Base-by-base conservation (phyloP, 2,888 invertebrate genomes). In the Scaptomyza parva region DNA sequence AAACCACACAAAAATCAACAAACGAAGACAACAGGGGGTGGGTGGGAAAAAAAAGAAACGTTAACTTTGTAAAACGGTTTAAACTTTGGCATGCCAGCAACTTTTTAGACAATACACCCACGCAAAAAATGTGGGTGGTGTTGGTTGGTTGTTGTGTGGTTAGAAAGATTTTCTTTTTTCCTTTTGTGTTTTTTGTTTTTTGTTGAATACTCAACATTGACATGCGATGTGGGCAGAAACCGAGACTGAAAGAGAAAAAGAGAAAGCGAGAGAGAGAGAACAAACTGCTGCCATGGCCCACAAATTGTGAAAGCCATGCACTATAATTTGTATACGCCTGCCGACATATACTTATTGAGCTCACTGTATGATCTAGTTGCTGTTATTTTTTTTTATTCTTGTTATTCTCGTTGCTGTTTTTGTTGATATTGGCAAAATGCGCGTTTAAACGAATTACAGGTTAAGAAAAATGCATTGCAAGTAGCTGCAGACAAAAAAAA, bases 41-140 rank as follows among this genome's bases (percentile, higher is more conserved):
- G n/a, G n/a, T n/a, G n/a, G n/a, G n/a, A 62, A 75, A 62, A 51
- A 53, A 66, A 65, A 60, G 35, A 14, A 11, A 47, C n/a, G 47
- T 57, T 37, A 82, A 75, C 64, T 82, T 78, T 67, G 61, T 61
- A 57, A 78, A 79, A 79, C 64, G 68, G 74, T 73, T 80, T 79
- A 70, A 79, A 83, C 80, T 79, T 82, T 70, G 47, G 83, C 78
- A 71, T 78, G 77, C 74, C 65, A 77, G 58, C 69, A 57, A 71
- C 43, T 64, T 68, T 72, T 72, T 68, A 79, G 83, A 73, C 76
- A 78, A 70, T 55, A 60, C 62, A 39, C 30, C 28, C 44, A 70
- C 52, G 40, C 64, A 55, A 51, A 53, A 53, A 61, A 41, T 30
- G 33, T 66, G 65, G 59, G 39, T 18, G 28, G 26, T 30, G 33